Percentiles rank a stretch among this genome's conserved stretches.
Conservation (phyloP, 2,113 vertebrate species). For the Crotophaga sulcirostris region DNA sequence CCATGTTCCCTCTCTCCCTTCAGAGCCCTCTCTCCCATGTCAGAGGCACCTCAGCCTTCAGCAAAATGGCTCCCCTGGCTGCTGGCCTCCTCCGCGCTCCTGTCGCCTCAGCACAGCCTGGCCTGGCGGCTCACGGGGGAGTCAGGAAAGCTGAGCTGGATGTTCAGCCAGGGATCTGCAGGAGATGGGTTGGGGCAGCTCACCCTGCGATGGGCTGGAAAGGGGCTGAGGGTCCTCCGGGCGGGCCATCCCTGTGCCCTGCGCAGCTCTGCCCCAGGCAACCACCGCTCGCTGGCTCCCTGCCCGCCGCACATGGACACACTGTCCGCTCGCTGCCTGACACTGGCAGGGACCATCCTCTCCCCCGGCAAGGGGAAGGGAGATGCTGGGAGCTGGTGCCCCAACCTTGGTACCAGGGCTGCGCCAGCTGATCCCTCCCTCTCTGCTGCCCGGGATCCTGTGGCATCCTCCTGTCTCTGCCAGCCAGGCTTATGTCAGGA, state of each 20-base stretch:
- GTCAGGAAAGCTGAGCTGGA: neutral
- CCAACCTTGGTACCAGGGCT: neutral
- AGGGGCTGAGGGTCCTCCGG: neutral
- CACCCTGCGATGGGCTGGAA: accelerated
- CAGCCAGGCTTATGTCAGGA: accelerated
- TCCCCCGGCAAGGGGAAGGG: neutral
- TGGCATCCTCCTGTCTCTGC: neutral
- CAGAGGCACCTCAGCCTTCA: neutral
- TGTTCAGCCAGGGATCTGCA: accelerated
- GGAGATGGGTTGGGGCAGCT: neutral
- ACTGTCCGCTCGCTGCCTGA: accelerated
- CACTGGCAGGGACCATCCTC: neutral
- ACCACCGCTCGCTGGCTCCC: neutral
- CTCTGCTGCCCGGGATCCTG: neutral
- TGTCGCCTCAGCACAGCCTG: accelerated
- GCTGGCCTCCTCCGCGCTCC: accelerated
- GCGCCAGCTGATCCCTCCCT: conserved; percentile 14
- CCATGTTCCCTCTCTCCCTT: neutral
- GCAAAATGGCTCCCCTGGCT: neutral
- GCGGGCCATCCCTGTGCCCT: neutral
- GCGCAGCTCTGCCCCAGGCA: neutral
- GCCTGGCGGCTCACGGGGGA: accelerated
- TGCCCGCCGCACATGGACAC: accelerated
- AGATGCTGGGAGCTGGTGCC: neutral
- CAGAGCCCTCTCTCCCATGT: neutral